phyloP scores from a whole-genome alignment of 2,888 invertebrate species.

The Holacanthella duospinosa region DNA sequence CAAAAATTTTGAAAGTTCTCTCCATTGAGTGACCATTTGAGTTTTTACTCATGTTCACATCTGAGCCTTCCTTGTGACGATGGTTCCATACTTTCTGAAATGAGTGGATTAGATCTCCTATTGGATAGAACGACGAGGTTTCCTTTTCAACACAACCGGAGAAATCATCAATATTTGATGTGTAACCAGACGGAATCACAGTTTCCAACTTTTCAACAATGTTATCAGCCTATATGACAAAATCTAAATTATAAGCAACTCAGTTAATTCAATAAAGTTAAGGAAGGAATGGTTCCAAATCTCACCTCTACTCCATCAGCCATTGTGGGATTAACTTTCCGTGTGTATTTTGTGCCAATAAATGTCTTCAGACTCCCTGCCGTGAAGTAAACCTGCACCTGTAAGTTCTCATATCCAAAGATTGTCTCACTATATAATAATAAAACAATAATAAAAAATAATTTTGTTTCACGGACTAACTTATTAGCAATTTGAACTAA shows the following conservation, averaged over 20 bases:
- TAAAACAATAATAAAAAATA: conserved; percentile 9
- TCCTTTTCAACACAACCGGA: conserved; percentile 58
- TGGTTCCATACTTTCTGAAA: conserved; percentile 42
- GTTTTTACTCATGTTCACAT: not conserved
- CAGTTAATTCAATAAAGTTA: not conserved
- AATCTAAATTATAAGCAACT: not conserved
- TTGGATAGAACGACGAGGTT: conserved; percentile 59
- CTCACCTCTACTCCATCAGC: conserved; percentile 44
- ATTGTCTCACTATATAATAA: conserved; percentile 62
- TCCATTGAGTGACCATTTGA: conserved; percentile 12
- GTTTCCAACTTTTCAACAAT: conserved; percentile 57
- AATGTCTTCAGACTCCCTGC: conserved; percentile 72
- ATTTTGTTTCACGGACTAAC: not conserved
- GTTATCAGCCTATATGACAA: conserved; percentile 56
- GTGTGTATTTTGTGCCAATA: conserved; percentile 57
- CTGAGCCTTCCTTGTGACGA: conserved; percentile 7
- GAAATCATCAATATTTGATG: conserved; percentile 63
- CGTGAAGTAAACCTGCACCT: conserved; percentile 65
- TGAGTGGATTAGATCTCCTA: conserved; percentile 57
- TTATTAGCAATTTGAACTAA: not conserved
- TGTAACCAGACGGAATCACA: conserved; percentile 59
- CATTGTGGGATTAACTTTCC: conserved; percentile 39
- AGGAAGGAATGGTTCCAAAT: too few relatives aligned
- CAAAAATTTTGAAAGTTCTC: conserved; percentile 65
- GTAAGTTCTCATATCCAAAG: conserved; percentile 80